phyloP scores from a whole-genome alignment of 2,113 vertebrate genomes.

The Sylvia atricapilla region DNA sequence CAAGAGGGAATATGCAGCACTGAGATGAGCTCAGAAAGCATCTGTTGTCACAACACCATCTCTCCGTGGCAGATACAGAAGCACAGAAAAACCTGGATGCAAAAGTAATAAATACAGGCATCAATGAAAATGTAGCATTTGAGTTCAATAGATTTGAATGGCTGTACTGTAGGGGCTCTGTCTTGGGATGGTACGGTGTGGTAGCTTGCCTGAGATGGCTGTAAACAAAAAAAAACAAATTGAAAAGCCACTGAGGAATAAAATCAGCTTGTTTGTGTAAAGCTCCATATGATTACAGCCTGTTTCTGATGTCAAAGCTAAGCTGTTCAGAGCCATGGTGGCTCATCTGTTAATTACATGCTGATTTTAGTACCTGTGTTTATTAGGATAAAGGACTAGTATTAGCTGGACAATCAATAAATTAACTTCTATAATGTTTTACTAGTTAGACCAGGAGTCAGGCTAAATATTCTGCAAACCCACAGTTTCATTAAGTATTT shows the following conservation, averaged over 20 bases:
- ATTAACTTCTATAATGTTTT: neutral
- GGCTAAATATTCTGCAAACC: neutral
- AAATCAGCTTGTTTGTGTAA: neutral
- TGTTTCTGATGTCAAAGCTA: neutral
- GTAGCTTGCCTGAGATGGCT: neutral
- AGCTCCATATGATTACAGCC: neutral
- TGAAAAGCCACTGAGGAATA: neutral
- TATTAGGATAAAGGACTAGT: neutral
- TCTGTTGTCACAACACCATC: neutral
- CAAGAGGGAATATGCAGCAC: neutral
- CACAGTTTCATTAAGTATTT: neutral
- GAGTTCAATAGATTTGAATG: neutral
- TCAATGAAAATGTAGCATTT: neutral
- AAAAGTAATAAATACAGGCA: neutral
- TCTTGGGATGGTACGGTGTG: neutral
- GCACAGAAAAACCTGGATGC: neutral
- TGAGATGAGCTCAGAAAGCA: constrained; percentile 10
- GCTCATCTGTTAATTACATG: neutral
- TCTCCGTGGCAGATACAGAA: neutral
- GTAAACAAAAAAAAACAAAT: neutral
- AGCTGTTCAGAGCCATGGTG: neutral
- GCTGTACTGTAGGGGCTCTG: neutral
- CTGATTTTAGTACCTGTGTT: neutral
- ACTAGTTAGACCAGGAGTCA: neutral
- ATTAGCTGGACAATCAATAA: neutral